These are phyloP conservation scores for Catharus bicknelli DNA, from an alignment of 2,113 vertebrate genomes.

Conservation along the genomic window DNA sequence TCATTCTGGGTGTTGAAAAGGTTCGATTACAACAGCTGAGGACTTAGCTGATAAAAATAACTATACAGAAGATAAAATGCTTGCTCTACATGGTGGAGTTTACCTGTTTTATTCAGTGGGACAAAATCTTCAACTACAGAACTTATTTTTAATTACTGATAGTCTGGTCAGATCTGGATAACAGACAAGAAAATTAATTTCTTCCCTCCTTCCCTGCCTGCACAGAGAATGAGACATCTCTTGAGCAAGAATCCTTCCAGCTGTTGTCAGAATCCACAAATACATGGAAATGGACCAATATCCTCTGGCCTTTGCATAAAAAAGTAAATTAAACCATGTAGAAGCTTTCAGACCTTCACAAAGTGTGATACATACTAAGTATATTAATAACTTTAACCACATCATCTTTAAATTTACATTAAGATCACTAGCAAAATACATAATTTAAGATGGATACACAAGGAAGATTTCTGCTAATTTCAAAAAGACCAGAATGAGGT, in stretches of 20 bases:
- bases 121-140: not conserved
- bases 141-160: not conserved
- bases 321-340: not conserved
- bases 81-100: not conserved
- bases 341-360: not conserved
- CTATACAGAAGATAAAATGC: not conserved
- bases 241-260: not conserved
- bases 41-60: not conserved
- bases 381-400: not conserved
- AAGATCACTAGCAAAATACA: not conserved
- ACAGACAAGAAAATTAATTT: not conserved
- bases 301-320: not conserved
- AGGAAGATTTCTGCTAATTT: not conserved
- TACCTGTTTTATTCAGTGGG: not conserved
- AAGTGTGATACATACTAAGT: not conserved
- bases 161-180: not conserved
- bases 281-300: not conserved
- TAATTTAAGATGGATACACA: not conserved
- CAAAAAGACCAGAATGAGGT: not conserved
- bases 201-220: not conserved
- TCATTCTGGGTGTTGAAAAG: not conserved
- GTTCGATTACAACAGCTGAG: not conserved
- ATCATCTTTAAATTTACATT: constrained; percentile 7
- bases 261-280: not conserved
- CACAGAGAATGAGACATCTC: not conserved